Evolutionary conservation across 2,113 vertebrate genomes (phyloP), one percentile per base, ranked within the genome.

Genomic region (Geothlypis trichas): DNA sequence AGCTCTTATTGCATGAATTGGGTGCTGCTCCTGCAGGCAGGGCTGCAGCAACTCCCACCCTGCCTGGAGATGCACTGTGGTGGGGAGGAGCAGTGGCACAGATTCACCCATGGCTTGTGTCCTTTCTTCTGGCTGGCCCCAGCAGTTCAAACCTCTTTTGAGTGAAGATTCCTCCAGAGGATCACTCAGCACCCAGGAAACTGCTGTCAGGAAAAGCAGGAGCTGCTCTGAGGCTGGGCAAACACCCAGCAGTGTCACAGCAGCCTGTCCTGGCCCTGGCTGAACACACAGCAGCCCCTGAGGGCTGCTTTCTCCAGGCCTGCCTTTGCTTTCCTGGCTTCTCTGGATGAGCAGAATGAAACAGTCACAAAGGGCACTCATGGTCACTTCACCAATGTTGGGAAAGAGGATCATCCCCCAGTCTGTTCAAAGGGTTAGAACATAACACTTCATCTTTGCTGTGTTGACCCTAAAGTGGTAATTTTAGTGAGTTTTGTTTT

Each of bases 401-500:
- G 42, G 51, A 67, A 81, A 59, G 65, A 59, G 47, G 33, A 91
- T 74, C 91, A 31, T 93, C 90, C 87, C 79, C 76, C 80, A 78
- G 62, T 33, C 54, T 9, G 1, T 65, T 46, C 42, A 78, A 89
- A 90, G 51, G 47, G 46, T 12, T 81, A 52, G 65, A 93, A 68
- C 44, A 42, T 24, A 90, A 71, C 80, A 74, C 37, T 89, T 85
- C 24, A 72, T 95, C 75, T 51, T 77, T 87, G 78, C 68, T 68
- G 2, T 33, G 41, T 7, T 81, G 72, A 81, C 84, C 87, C 61
- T 88, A 87, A 94, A 46, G 91, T 93, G 90, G 46, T 66, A 91
- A 96, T 91, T 97, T 82, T 87, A 96, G 91, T 58, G 82, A 73
- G 57, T 81, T 94, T 95, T 95, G 42, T 82, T 84, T 93, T 96